phyloP scores from a whole-genome alignment of 1,140 invertebrate genomes.

The Maconellicoccus hirsutus region DNA sequence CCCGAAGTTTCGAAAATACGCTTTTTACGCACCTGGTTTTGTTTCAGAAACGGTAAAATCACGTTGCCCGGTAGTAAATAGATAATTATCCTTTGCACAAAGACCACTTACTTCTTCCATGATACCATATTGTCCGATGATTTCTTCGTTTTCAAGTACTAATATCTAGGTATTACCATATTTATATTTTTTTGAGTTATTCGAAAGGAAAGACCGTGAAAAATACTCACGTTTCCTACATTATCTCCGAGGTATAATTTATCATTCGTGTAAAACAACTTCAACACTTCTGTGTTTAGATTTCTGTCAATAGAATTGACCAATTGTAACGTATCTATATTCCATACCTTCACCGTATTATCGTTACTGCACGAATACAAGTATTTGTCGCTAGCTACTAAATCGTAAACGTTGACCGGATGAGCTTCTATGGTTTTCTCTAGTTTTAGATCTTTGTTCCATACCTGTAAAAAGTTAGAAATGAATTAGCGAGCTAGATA shows the following conservation, averaged over 20 bases:
- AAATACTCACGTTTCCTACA: slow-evolving; percentile 36
- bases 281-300: slow-evolving; percentile 34
- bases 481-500: background rate
- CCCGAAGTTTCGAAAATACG: background rate
- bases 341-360: slow-evolving; percentile 37
- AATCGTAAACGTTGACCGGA: slow-evolving; percentile 35
- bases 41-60: background rate
- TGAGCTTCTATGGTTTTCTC: slow-evolving; percentile 37
- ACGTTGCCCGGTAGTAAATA: background rate
- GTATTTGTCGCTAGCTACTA: slow-evolving; percentile 34
- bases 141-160: background rate
- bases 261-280: slow-evolving; percentile 32
- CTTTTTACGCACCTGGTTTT: background rate
- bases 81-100: background rate
- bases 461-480: slow-evolving; percentile 33
- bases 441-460: slow-evolving; percentile 37
- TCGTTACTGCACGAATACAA: slow-evolving; percentile 40
- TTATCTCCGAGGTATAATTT: slow-evolving; percentile 37
- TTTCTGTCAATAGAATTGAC: slow-evolving; percentile 31
- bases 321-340: slow-evolving; percentile 25
- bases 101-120: background rate
- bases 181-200: too few species aligned
- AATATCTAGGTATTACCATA: too few species aligned
- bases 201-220: too few species aligned
- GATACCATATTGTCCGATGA: background rate